These are phyloP conservation scores for Chiroxiphia lanceolata DNA, from an alignment of 2,797 vertebrate species.

Conservation along the genomic window DNA sequence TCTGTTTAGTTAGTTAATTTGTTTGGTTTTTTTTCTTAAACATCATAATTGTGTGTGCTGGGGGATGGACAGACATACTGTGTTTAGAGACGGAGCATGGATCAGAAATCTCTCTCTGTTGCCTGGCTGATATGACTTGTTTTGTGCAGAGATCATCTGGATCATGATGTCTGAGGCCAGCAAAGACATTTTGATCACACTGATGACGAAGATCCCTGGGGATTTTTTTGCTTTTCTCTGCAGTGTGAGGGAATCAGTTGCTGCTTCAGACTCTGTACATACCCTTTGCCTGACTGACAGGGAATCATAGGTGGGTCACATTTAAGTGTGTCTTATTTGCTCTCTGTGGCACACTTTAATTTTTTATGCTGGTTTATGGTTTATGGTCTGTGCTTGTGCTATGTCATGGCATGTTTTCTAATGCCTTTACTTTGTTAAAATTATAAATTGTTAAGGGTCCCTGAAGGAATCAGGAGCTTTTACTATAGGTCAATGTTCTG, in stretches of 20 bases:
- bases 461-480: background rate
- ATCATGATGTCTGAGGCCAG: background rate
- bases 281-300: background rate
- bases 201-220: background rate
- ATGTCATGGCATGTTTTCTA: background rate
- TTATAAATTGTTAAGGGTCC: background rate
- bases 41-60: background rate
- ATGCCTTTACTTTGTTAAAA: background rate
- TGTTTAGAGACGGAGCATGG: background rate
- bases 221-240: background rate
- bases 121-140: background rate
- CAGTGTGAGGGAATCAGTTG: background rate
- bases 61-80: background rate
- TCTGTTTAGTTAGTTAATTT: constrained; percentile 20
- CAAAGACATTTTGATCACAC: background rate
- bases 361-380: background rate
- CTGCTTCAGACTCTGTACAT: background rate
- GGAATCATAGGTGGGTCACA: accelerated
- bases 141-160: background rate
- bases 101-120: background rate
- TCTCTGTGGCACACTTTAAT: background rate
- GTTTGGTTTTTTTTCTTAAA: background rate
- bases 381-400: background rate
- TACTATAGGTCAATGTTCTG: background rate
- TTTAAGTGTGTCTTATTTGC: background rate